Evolutionary conservation across 2,797 vertebrate genomes (phyloP), one percentile per base, ranked within the genome.

Genomic region (Poliocrania exsul): DNA sequence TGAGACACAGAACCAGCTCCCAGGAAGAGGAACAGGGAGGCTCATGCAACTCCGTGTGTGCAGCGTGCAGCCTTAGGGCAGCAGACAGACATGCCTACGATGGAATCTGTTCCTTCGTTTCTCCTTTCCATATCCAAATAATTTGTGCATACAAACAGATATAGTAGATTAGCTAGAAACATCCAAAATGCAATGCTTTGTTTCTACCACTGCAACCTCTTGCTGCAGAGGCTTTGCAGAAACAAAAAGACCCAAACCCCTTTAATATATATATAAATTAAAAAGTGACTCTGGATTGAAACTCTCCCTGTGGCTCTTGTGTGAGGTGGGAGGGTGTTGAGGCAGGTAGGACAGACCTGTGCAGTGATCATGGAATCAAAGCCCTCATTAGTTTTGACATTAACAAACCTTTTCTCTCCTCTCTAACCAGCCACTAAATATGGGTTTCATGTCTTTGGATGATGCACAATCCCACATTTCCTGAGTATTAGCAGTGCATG

Each of bases 401-500:
- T 21, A 79, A 72, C 13, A 56, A 83, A 47, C 11, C 9, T 86
- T 38, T 81, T 42, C 37, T 75, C 8, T 35, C 16, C 44, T 66
- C 62, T 71, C 50, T 67, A 75, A 69, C 23, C 58, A 81, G 56
- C 11, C 62, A 24, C 23, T 38, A 23, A 69, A 16, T 21, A 24
- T 21, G 33, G 13, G 49, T 73, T 92, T 79, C 29, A 11, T 61
- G 57, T 51, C n/a, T 31, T 51, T 33, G 53, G 46, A 78, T 31
- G 31, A n/a, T 78, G 37, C 77, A 83, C 66, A 79, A 73, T 79
- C 66, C 23, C 70, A 56, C 0, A 0, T 58, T 40, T 86, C 69
- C 29, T 7, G 10, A 2, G 0, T 11, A 33, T 49, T 78, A 56
- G 25, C 26, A 74, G 33, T 2, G 0, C 17, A 33, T 47, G n/a